Conservation (phyloP, 2,113 vertebrate genomes). For the Arenaria interpres region DNA sequence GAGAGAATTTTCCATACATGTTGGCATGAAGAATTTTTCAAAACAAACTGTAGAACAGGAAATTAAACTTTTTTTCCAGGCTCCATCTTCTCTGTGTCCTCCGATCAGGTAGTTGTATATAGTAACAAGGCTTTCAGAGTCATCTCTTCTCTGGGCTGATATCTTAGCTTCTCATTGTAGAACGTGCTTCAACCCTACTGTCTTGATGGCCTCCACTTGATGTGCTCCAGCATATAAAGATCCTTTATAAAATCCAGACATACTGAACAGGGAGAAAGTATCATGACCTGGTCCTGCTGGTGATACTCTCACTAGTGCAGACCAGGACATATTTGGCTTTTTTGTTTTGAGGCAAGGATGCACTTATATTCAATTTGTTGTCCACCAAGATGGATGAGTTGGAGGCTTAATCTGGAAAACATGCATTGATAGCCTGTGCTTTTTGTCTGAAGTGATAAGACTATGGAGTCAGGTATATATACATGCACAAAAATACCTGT, state of each 20-base stretch:
- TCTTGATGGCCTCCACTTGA: background rate
- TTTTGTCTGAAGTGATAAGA: background rate
- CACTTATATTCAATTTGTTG: background rate
- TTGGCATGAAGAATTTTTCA: background rate
- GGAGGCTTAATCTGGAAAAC: background rate
- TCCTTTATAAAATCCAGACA: background rate
- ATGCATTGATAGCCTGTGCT: background rate
- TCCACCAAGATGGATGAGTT: background rate
- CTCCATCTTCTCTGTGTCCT: background rate
- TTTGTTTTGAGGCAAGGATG: background rate
- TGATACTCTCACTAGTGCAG: background rate
- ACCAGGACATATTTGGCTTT: no score
- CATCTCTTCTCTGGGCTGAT: background rate
- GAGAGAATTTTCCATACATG: background rate
- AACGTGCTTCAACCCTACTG: background rate
- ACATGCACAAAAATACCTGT: background rate
- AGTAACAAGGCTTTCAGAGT: background rate
- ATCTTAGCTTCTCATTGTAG: background rate
- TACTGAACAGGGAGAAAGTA: background rate
- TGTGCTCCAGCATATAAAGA: background rate
- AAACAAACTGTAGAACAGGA: background rate
- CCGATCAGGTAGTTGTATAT: background rate
- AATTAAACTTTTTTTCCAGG: background rate
- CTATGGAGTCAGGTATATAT: background rate
- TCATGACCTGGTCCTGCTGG: background rate